Base-by-base conservation (phyloP, 2,888 invertebrate species). In the Oscheius sp. region DNA sequence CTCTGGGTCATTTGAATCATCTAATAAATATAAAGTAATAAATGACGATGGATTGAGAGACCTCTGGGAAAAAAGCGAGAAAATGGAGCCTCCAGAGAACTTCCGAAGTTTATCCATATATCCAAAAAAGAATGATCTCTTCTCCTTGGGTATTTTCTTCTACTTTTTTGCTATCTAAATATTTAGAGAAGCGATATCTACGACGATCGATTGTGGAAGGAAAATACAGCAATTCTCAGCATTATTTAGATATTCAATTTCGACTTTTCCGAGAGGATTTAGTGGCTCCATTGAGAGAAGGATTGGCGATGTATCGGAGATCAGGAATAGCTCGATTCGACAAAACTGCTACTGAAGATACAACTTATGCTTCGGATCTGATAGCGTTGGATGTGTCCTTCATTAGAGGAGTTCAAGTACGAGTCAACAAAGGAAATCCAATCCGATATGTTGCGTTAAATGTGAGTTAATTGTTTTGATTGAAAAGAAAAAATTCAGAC, bases 191-290 rank as follows among this genome's bases (percentile, higher is more conserved):
- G n/a, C n/a, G n/a, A n/a, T 90, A 89, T 82, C 79, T 91, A 23
- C 87, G 90, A 17, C 89, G 90, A 0, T 91, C 91, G 82, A 90
- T 91, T 65, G 86, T 90, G 0, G 87, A 90, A 48, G 92, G 92
- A 17, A 88, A 89, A 0, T 93, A 92, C 85, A 84, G 88, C 0
- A 89, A 89, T 82, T 89, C 91, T 0, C 89, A 91, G 52, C 91
- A 93, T 82, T 94, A 94, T 85, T 88, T 94, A 27, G 92, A 92
- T 79, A 88, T 91, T n/a, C 93, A 93, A 78, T 93, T 92, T 83
- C 90, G 92, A 39, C 88, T 93, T 37, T 85, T 94, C 57, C 88
- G 92, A 34, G 93, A 94, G 88, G 94, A 94, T 87, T 93, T 92
- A 84, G 89, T 92, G 34, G 89, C 90, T 20, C 92, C 93, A 0